phyloP scores from a whole-genome alignment of 1,140 invertebrate genomes.

The Calephelis virginiensis region DNA sequence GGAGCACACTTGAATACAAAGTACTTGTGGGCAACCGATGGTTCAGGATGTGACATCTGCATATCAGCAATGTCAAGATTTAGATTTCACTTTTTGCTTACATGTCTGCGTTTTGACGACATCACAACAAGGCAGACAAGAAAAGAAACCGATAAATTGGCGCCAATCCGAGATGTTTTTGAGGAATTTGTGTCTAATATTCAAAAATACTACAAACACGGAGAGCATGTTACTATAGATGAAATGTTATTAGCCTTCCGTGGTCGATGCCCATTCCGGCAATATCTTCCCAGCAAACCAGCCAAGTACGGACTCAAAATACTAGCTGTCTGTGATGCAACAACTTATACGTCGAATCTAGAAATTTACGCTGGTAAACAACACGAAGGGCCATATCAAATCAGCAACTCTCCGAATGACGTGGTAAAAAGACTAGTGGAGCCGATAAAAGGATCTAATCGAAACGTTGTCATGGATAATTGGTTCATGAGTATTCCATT shows the following conservation, averaged over 20 bases:
- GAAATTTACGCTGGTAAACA: constrained; percentile 10
- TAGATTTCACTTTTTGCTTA: constrained; percentile 15
- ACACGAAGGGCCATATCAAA: neutral
- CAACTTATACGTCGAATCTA: neutral
- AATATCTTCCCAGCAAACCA: constrained; percentile 24
- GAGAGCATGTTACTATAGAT: constrained; percentile 10
- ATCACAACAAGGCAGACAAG: too few species aligned
- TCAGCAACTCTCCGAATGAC: neutral
- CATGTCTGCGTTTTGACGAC: too few species aligned
- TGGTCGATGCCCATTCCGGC: constrained; percentile 2
- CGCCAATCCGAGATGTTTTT: too few species aligned
- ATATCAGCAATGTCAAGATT: constrained; percentile 6
- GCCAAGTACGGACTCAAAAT: constrained; percentile 19
- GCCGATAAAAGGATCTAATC: constrained; percentile 16
- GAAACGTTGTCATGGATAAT: constrained; percentile 25
- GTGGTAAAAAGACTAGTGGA: constrained; percentile 20
- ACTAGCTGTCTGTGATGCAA: constrained; percentile 2
- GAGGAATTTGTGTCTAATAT: neutral
- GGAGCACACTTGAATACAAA: too few species aligned
- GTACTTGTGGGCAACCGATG: neutral
- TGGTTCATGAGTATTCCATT: constrained; percentile 24
- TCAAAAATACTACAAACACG: constrained; percentile 4
- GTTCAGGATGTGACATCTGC: constrained; percentile 18
- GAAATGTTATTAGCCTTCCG: constrained; percentile 14
- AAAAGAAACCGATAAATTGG: too few species aligned